phyloP scores from a whole-genome alignment of 2,888 invertebrate genomes.

The Eupithecia subumbrata region DNA sequence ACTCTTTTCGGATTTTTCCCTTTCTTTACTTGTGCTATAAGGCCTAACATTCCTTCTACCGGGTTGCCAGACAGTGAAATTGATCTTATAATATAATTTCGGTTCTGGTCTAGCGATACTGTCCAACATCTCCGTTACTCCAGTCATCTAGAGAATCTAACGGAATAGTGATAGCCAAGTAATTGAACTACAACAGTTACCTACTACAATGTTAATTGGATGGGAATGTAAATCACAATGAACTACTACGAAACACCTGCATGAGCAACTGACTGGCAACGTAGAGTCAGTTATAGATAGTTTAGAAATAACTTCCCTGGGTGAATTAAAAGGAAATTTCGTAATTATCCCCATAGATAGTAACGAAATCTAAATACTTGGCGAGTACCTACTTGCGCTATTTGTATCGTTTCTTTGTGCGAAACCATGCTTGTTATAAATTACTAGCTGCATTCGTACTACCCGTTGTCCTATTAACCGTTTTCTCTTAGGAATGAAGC shows the following conservation, averaged over 20 bases:
- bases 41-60: not conserved
- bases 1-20: no score
- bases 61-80: not conserved
- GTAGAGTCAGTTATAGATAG: not conserved
- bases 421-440: no score
- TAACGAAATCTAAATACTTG: not conserved
- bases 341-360: not conserved
- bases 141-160: not conserved
- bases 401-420: not conserved
- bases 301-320: not conserved
- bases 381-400: not conserved
- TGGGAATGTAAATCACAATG: slow-evolving; percentile 22
- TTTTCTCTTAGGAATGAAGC: no score
- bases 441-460: no score
- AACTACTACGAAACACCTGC: not conserved
- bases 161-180: not conserved
- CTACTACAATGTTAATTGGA: slow-evolving; percentile 17
- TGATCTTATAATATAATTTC: not conserved
- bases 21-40: no score
- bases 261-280: not conserved
- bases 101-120: not conserved
- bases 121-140: not conserved
- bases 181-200: slow-evolving; percentile 7
- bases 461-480: no score
- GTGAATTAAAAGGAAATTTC: not conserved